Evolutionary conservation across 2,113 vertebrate species (phyloP).

Genomic region (Plecotus auritus): DNA sequence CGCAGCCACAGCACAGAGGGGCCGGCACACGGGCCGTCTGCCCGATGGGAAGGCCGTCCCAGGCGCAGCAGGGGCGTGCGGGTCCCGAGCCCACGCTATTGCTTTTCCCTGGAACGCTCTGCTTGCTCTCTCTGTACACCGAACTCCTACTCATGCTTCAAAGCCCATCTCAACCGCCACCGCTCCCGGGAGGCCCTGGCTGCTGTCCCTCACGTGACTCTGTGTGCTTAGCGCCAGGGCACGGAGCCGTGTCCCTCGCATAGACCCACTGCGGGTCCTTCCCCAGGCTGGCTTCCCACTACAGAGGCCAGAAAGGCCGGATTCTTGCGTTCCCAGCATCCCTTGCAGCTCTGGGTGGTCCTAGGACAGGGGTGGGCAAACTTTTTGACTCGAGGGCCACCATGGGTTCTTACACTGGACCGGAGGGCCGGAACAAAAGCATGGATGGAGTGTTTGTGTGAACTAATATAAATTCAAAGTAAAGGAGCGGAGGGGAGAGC

Average conservation of each 20-base stretch:
- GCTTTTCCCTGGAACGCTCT: not conserved
- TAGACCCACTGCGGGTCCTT: not conserved
- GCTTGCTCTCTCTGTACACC: rapidly evolving
- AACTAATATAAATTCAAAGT: too few species aligned
- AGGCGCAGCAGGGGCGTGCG: rapidly evolving
- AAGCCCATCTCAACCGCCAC: not conserved
- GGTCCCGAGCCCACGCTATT: rapidly evolving
- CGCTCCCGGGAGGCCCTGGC: rapidly evolving
- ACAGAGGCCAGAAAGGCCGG: not conserved
- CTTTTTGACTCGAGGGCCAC: too few species aligned
- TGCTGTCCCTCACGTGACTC: not conserved
- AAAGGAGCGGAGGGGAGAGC: too few species aligned
- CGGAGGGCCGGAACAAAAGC: too few species aligned
- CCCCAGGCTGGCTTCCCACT: not conserved
- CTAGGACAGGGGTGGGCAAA: too few species aligned
- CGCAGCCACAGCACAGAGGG: not conserved
- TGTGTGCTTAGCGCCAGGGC: not conserved
- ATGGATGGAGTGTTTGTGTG: too few species aligned
- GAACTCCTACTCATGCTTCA: not conserved
- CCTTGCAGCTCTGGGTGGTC: not conserved
- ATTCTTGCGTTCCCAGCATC: not conserved
- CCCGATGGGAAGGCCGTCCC: rapidly evolving
- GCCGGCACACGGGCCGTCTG: too few species aligned
- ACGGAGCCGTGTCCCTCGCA: not conserved
- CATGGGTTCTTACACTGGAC: too few species aligned